A percentile compares a stretch with the other conserved stretches of the same genome.
Evolutionary conservation across 2,797 vertebrate genomes (phyloP).

Genomic region (Potorous gilbertii): DNA sequence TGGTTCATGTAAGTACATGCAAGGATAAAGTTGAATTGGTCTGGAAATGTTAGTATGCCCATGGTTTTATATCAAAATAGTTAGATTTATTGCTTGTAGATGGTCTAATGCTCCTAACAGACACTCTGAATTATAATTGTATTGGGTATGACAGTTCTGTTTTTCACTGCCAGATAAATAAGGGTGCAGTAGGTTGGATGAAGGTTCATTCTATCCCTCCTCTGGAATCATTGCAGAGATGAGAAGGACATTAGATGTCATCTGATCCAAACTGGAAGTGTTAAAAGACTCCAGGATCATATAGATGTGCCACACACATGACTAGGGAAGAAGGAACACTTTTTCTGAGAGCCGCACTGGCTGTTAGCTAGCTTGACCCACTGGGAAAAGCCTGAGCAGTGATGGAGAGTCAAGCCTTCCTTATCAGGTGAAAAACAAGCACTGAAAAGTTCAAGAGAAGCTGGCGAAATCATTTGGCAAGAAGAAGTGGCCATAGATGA

Average conservation of each 20-base stretch:
- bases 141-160: not conserved
- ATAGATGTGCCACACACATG: not conserved
- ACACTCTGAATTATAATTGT: not conserved
- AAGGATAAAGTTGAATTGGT: not conserved
- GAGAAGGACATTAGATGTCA: not conserved
- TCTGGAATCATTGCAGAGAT: not conserved
- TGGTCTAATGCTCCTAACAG: not conserved
- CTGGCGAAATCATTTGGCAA: too few species aligned
- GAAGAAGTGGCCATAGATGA: not conserved
- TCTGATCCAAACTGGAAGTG: not conserved
- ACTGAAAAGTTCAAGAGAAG: too few species aligned
- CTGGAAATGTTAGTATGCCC: not conserved
- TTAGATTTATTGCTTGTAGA: not conserved
- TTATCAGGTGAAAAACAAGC: not conserved
- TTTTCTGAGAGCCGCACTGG: not conserved
- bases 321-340: not conserved
- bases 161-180: slow-evolving; percentile 5
- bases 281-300: not conserved
- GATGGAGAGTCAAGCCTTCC: not conserved
- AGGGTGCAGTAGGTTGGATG: not conserved
- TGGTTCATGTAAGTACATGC: not conserved
- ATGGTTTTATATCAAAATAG: not conserved
- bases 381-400: too few species aligned
- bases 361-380: not conserved
- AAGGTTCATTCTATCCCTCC: slow-evolving; percentile 21